Evolutionary conservation across 2,113 vertebrate species (phyloP).

Genomic region (Planiliza haematocheilus): DNA sequence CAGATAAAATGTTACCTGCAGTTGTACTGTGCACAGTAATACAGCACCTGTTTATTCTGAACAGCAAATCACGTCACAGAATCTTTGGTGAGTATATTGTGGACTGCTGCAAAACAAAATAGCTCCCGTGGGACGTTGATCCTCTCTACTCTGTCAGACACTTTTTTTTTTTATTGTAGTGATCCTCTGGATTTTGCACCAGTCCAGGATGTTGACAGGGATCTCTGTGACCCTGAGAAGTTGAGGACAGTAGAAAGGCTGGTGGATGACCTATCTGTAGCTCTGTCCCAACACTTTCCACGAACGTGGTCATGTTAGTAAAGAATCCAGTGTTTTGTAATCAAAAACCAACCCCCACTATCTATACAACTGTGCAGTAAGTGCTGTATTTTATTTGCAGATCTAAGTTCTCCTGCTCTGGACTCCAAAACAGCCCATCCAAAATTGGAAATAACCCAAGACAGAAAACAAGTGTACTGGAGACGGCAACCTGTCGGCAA

Average conservation of each 20-base stretch:
- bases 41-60: constrained; percentile 24
- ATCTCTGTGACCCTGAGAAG: constrained; percentile 70
- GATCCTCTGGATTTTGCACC: constrained; percentile 65
- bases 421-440: constrained; percentile 78
- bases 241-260: constrained; percentile 76
- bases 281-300: constrained; percentile 77
- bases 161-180: constrained; percentile 42
- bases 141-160: background rate
- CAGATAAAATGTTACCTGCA: background rate
- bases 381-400: constrained; percentile 65
- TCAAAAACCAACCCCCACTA: constrained; percentile 10
- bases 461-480: constrained; percentile 79
- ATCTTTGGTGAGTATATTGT: constrained; percentile 74
- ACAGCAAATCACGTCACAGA: constrained; percentile 75
- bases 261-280: constrained; percentile 75
- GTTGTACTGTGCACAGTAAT: background rate
- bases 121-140: background rate
- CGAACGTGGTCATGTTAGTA: constrained; percentile 81
- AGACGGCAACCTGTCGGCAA: constrained; percentile 57
- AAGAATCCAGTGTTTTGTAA: constrained; percentile 9
- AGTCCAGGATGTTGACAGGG: constrained; percentile 59
- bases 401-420: constrained; percentile 72
- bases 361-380: constrained; percentile 20
- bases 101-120: background rate
- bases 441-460: constrained; percentile 75